Percentiles rank a stretch among this genome's conserved stretches.
phyloP scores from a whole-genome alignment of 2,888 invertebrate genomes.

The Leptopterna dolabrata region DNA sequence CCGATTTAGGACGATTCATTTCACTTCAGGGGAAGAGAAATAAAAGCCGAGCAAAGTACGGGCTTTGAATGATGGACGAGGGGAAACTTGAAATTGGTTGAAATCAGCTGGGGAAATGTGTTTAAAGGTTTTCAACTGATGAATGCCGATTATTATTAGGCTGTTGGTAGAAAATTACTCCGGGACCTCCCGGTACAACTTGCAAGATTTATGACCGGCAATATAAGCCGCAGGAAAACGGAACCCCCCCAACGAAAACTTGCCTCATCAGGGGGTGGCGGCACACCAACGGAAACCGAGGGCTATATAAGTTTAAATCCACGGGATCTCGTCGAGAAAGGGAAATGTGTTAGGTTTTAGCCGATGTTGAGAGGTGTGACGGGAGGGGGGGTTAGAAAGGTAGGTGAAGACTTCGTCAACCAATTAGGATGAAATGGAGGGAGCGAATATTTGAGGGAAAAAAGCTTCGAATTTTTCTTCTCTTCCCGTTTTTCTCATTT shows the following conservation, averaged over 20 bases:
- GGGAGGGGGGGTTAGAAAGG: slow-evolving; percentile 44
- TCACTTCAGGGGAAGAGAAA: background rate
- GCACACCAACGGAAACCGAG: background rate
- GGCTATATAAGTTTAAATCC: slow-evolving; percentile 11
- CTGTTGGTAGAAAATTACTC: slow-evolving; percentile 2
- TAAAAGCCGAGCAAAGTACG: too few species aligned
- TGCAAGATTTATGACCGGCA: slow-evolving; percentile 4
- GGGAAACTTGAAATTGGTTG: background rate
- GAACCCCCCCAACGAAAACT: background rate
- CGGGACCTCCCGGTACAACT: background rate
- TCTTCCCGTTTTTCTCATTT: background rate
- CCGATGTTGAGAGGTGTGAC: background rate
- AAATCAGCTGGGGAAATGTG: background rate
- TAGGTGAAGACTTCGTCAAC: background rate
- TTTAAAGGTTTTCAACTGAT: slow-evolving; percentile 18
- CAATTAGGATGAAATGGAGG: slow-evolving; percentile 29
- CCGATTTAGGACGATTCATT: background rate
- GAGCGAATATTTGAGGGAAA: slow-evolving; percentile 15
- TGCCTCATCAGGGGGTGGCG: slow-evolving; percentile 4
- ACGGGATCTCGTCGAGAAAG: background rate
- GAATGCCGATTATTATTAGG: slow-evolving; percentile 22
- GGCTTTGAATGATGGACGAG: background rate
- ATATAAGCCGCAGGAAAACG: background rate
- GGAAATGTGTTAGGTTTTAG: background rate
- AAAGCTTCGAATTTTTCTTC: background rate